A percentile compares a stretch with the other conserved stretches of the same genome.
Conservation (phyloP, 2,797 vertebrate species). For the Xyrichtys novacula region DNA sequence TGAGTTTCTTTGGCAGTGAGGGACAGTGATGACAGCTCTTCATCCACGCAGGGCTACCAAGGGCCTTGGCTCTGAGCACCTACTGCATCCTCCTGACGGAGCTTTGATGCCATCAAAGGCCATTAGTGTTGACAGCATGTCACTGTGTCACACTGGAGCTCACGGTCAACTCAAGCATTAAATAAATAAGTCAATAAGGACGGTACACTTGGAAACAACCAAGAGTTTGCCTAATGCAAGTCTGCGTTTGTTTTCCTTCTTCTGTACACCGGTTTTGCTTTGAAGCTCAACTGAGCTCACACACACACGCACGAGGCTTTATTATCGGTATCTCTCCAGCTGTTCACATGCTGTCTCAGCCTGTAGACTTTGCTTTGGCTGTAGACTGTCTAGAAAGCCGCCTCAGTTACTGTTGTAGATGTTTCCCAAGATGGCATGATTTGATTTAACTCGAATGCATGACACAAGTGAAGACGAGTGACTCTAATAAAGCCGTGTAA, state of each 20-base stretch:
- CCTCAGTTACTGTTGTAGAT: conserved; percentile 46
- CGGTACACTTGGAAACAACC: conserved; percentile 31
- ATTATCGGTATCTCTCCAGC: conserved; percentile 25
- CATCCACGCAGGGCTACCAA: conserved; percentile 69
- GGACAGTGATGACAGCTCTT: conserved; percentile 76
- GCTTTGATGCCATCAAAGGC: conserved; percentile 75
- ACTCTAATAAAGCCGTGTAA: conserved; percentile 78
- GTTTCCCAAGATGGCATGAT: conserved; percentile 63
- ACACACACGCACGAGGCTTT: conserved; percentile 16
- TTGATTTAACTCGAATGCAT: conserved; percentile 62
- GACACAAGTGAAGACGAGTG: conserved; percentile 79
- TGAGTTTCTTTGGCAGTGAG: conserved; percentile 67
- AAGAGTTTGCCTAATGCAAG: conserved; percentile 32
- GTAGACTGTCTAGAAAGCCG: conserved; percentile 33
- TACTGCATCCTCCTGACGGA: conserved; percentile 74
- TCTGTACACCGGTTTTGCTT: conserved; percentile 9
- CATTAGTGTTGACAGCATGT: conserved; percentile 77
- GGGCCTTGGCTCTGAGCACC: conserved; percentile 74
- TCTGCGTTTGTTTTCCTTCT: conserved; percentile 9
- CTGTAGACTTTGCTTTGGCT: conserved; percentile 41
- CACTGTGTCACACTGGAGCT: conserved; percentile 63
- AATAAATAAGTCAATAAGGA: conserved; percentile 66
- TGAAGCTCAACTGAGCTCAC: conserved; percentile 10
- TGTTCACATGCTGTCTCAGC: conserved; percentile 33
- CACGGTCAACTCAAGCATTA: conserved; percentile 55